phyloP scores from a whole-genome alignment of 2,797 vertebrate species.

The Labroides dimidiatus region DNA sequence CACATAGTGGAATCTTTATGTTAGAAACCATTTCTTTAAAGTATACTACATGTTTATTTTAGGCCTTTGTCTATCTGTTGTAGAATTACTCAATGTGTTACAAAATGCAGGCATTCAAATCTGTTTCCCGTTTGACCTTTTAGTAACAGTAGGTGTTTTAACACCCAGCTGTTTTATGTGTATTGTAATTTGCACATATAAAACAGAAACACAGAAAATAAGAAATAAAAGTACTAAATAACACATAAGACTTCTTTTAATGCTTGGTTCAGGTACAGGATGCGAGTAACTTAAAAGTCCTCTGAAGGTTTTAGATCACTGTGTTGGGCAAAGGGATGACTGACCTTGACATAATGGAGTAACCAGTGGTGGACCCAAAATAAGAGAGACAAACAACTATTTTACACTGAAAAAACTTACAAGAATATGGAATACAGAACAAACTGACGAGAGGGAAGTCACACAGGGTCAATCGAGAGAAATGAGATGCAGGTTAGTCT shows the following conservation, averaged over 20 bases:
- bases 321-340: neutral
- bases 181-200: neutral
- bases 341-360: neutral
- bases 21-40: neutral
- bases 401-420: no score
- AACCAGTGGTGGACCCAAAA: no score
- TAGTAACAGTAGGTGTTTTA: neutral
- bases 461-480: no score
- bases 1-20: neutral
- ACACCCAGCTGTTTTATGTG: neutral
- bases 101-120: constrained; percentile 3
- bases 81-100: neutral
- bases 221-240: neutral
- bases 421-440: no score
- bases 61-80: neutral
- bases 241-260: neutral
- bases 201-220: neutral
- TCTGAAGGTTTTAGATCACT: neutral
- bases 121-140: neutral
- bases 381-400: no score
- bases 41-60: neutral
- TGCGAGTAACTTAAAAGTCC: neutral
- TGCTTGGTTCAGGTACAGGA: neutral
- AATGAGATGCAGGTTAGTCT: no score
- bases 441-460: no score